Conservation (phyloP, 2,797 vertebrate genomes). For the Euthynnus affinis region DNA sequence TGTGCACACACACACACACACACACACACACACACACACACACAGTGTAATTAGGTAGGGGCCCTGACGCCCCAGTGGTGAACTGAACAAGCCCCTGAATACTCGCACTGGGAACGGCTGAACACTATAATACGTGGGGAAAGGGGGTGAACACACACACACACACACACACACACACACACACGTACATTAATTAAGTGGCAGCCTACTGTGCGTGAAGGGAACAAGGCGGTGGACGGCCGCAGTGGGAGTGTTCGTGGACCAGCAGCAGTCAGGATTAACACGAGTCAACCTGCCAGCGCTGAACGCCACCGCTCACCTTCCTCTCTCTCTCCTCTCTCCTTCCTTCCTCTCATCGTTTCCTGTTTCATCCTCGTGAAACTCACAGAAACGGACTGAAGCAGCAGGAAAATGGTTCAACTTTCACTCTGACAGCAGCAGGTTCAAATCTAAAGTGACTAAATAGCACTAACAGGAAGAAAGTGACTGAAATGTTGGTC, state of each 20-base stretch:
- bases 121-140: slow-evolving; percentile 65
- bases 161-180: slow-evolving; percentile 34
- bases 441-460: no score
- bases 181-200: slow-evolving; percentile 67
- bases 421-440: no score
- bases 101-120: slow-evolving; percentile 69
- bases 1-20: slow-evolving; percentile 46
- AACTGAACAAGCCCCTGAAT: slow-evolving; percentile 78
- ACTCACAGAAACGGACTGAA: neutral
- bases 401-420: no score
- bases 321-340: neutral
- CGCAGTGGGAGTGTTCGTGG: slow-evolving; percentile 68
- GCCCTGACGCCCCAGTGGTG: slow-evolving; percentile 70
- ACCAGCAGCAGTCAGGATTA: slow-evolving; percentile 70
- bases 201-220: slow-evolving; percentile 67
- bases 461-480: no score
- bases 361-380: neutral
- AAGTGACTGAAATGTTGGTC: no score
- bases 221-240: slow-evolving; percentile 63
- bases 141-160: slow-evolving; percentile 43
- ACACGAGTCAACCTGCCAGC: slow-evolving; percentile 56
- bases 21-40: slow-evolving; percentile 57
- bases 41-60: slow-evolving; percentile 76
- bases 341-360: neutral
- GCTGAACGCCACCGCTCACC: slow-evolving; percentile 1